Conservation (phyloP, 2,888 invertebrate genomes). For the Adela reaumurella region DNA sequence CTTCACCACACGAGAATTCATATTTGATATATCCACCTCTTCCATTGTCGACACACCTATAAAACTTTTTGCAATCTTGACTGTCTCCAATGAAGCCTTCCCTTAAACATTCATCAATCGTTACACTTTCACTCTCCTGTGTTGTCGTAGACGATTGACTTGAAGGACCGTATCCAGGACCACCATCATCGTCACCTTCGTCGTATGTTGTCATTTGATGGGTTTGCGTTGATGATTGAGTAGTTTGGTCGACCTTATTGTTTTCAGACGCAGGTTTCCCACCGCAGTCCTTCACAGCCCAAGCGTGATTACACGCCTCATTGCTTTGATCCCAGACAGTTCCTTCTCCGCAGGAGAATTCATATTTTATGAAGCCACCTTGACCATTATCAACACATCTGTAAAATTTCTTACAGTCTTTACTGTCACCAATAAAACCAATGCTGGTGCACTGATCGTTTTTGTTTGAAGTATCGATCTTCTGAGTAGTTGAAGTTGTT, state of each 20-base stretch:
- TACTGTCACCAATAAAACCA: slow-evolving; percentile 39
- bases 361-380: slow-evolving; percentile 37
- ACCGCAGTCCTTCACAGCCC: slow-evolving; percentile 22
- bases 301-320: slow-evolving; percentile 52
- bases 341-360: slow-evolving; percentile 52
- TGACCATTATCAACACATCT: slow-evolving; percentile 44
- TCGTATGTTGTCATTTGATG: too few species aligned
- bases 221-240: slow-evolving; percentile 4
- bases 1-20: slow-evolving; percentile 67
- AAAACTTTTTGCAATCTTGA: slow-evolving; percentile 67
- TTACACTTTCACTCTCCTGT: not conserved
- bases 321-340: slow-evolving; percentile 57
- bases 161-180: not conserved
- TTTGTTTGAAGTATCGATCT: not conserved
- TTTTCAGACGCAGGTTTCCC: slow-evolving; percentile 11
- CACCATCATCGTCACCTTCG: slow-evolving; percentile 7
- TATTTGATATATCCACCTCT: slow-evolving; percentile 59
- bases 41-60: slow-evolving; percentile 65
- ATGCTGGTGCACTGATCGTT: slow-evolving; percentile 14
- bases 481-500: not conserved
- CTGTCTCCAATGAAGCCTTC: slow-evolving; percentile 68
- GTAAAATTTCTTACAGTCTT: slow-evolving; percentile 58
- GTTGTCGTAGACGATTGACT: slow-evolving; percentile 2
- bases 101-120: slow-evolving; percentile 31
- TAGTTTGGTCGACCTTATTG: slow-evolving; percentile 10